Percentiles rank a stretch among this genome's conserved stretches.
Conservation (phyloP, 2,113 vertebrate genomes). For the Megaceryle maxima region DNA sequence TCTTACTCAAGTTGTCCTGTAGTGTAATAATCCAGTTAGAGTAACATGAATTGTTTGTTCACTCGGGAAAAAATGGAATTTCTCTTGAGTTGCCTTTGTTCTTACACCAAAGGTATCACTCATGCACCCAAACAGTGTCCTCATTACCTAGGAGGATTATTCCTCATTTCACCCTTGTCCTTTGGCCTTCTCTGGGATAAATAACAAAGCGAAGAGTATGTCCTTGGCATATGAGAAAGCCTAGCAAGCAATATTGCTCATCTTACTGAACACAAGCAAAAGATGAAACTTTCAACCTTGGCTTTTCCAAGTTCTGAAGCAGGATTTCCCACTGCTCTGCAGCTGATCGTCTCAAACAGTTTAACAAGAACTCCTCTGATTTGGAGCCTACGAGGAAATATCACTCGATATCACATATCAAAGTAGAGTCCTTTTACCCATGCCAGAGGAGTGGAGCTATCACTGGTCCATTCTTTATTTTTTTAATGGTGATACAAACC, state of each 20-base stretch:
- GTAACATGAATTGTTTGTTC: neutral
- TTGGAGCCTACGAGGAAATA: slow-evolving; percentile 25
- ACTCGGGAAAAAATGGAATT: neutral
- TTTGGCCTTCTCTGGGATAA: neutral
- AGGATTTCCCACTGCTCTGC: slow-evolving; percentile 8
- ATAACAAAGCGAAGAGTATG: neutral
- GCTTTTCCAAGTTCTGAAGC: neutral
- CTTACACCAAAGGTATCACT: neutral
- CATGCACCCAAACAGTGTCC: neutral
- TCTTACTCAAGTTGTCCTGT: neutral
- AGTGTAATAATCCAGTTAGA: neutral
- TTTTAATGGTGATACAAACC: slow-evolving; percentile 37
- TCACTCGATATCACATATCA: slow-evolving; percentile 35
- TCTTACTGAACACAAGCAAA: neutral
- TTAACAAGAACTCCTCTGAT: slow-evolving; percentile 42
- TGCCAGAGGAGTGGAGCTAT: neutral
- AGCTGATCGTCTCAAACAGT: slow-evolving; percentile 36
- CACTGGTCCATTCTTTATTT: neutral
- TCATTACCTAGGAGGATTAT: neutral
- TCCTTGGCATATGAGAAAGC: neutral
- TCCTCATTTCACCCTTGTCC: neutral
- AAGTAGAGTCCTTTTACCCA: neutral
- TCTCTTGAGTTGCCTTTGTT: neutral
- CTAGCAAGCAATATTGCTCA: neutral
- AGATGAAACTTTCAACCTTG: neutral